phyloP scores from a whole-genome alignment of 2,797 vertebrate species.

The Lepidocolaptes lacrymiger region DNA sequence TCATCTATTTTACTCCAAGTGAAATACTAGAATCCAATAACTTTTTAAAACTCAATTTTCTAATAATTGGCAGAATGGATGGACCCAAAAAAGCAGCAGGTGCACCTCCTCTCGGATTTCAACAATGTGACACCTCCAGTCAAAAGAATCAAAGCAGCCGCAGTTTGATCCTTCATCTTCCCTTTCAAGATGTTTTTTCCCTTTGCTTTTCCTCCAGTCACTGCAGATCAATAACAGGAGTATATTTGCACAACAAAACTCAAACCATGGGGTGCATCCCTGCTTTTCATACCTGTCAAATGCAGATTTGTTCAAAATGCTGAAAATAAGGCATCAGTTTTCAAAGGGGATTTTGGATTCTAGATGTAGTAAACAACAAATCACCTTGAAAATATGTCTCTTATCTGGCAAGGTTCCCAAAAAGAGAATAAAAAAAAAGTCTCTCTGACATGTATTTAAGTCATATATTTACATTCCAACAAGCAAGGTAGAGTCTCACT shows the following conservation, averaged over 20 bases:
- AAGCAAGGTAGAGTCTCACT: background rate
- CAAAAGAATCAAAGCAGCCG: conserved; percentile 54
- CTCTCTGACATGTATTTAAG: background rate
- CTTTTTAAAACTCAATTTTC: conserved; percentile 11
- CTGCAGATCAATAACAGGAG: background rate
- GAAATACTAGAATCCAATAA: background rate
- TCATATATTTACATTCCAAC: background rate
- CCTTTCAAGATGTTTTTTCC: conserved; percentile 14
- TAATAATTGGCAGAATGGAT: conserved; percentile 11
- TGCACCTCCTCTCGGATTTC: background rate
- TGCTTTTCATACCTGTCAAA: background rate
- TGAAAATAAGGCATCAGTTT: background rate
- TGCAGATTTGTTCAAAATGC: background rate
- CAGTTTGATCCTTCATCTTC: background rate
- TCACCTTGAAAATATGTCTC: background rate
- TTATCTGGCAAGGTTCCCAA: background rate
- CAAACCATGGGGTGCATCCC: background rate
- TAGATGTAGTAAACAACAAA: background rate
- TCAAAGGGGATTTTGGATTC: background rate
- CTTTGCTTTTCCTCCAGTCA: background rate
- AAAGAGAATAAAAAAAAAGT: background rate
- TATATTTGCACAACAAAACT: conserved; percentile 11
- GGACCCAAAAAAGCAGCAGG: conserved; percentile 11
- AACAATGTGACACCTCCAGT: conserved; percentile 43
- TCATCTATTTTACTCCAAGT: background rate